phyloP scores from a whole-genome alignment of 2,797 vertebrate genomes.

The Poeciliopsis paucimaculata region DNA sequence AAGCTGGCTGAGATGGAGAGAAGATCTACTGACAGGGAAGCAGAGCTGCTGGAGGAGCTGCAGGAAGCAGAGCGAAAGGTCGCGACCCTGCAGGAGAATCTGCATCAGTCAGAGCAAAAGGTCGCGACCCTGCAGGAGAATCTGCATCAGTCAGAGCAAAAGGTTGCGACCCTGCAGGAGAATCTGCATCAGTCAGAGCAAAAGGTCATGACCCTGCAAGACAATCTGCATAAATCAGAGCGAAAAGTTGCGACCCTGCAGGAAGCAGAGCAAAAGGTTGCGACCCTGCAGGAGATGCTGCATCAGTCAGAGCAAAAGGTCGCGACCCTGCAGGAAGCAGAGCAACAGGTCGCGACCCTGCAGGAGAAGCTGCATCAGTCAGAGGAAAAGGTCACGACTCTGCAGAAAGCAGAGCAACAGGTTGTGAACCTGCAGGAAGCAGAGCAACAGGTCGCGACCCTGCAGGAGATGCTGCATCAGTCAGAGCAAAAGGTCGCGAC shows the following conservation, averaged over 20 bases:
- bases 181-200: too few species aligned
- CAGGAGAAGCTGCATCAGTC: too few species aligned
- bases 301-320: too few species aligned
- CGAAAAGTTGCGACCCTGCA: too few species aligned
- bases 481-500: slow-evolving; percentile 41
- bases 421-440: too few species aligned
- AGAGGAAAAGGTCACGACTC: too few species aligned
- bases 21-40: slow-evolving; percentile 47
- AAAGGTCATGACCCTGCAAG: not conserved
- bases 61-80: slow-evolving; percentile 51
- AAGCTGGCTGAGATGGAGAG: slow-evolving; percentile 70
- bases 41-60: slow-evolving; percentile 49
- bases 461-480: not conserved
- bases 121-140: not conserved
- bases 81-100: slow-evolving; percentile 69
- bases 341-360: slow-evolving; percentile 1
- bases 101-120: too few species aligned
- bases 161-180: too few species aligned
- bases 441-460: too few species aligned
- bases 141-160: too few species aligned
- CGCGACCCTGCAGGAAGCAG: slow-evolving; percentile 41
- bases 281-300: slow-evolving; percentile 35
- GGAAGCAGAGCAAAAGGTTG: slow-evolving; percentile 60
- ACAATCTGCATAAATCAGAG: too few species aligned
- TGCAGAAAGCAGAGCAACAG: too few species aligned